Conservation (phyloP, 2,888 invertebrate species). For the Tetheella fluctuosa region DNA sequence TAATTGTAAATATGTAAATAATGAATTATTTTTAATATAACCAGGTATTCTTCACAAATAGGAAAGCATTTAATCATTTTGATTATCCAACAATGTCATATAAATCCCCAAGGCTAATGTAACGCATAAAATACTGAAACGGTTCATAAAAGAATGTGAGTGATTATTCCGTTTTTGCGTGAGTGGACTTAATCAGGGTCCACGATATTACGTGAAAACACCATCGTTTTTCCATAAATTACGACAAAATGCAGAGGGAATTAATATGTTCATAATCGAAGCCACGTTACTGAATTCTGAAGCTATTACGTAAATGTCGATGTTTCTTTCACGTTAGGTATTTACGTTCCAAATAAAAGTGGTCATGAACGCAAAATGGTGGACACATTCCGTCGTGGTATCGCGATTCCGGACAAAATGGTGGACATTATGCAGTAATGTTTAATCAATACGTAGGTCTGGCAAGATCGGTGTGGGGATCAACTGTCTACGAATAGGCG, state of each 20-base stretch:
- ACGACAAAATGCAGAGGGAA: background rate
- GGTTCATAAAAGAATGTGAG: slow-evolving; percentile 39
- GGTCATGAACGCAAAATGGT: slow-evolving; percentile 52
- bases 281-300: background rate
- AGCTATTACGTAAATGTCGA: slow-evolving; percentile 1
- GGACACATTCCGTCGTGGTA: slow-evolving; percentile 50
- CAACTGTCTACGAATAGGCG: slow-evolving; percentile 20
- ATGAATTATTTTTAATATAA: too few species aligned
- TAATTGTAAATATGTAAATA: too few species aligned
- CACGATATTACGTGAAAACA: slow-evolving; percentile 41
- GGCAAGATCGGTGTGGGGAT: slow-evolving; percentile 29
- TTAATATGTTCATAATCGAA: background rate
- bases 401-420: slow-evolving; percentile 62
- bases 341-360: background rate
- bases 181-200: slow-evolving; percentile 41
- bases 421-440: slow-evolving; percentile 70
- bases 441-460: slow-evolving; percentile 67
- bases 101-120: slow-evolving; percentile 25
- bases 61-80: background rate
- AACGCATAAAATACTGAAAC: slow-evolving; percentile 33
- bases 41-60: background rate
- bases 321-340: background rate
- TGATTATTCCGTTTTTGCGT: slow-evolving; percentile 56
- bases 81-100: background rate
- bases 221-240: background rate